These are phyloP conservation scores for Cacatua alba DNA, from an alignment of 2,113 vertebrate genomes.

Conservation along the genomic window DNA sequence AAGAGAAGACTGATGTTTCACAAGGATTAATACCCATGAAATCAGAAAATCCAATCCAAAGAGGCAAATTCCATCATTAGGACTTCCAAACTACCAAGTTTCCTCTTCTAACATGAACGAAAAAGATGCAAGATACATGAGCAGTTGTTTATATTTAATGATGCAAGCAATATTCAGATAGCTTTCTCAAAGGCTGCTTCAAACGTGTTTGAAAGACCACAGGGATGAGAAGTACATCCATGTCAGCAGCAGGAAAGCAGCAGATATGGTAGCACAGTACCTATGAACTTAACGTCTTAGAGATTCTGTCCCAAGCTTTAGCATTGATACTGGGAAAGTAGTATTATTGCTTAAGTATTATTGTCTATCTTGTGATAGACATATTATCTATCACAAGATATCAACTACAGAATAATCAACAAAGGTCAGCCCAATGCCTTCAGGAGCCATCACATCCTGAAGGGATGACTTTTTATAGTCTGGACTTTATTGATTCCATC, in stretches of 20 bases:
- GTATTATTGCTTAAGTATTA: neutral
- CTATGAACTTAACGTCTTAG: accelerated
- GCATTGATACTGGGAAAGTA: neutral
- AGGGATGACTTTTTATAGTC: neutral
- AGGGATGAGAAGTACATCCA: neutral
- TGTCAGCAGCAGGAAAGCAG: no score
- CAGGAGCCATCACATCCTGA: neutral
- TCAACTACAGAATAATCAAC: neutral
- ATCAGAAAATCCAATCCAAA: neutral
- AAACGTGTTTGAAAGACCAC: neutral
- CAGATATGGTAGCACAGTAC: accelerated
- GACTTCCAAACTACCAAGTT: neutral
- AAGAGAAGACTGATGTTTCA: neutral
- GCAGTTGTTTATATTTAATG: accelerated
- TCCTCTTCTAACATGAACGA: neutral
- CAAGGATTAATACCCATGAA: neutral
- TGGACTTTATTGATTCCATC: neutral
- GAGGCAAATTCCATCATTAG: neutral
- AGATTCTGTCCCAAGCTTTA: neutral
- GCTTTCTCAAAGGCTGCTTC: neutral
- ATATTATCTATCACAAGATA: neutral
- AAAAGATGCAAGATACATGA: neutral
- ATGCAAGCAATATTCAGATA: neutral
- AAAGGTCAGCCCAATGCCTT: neutral
- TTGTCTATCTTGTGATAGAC: neutral